Percentiles rank a stretch among this genome's conserved stretches.
These are phyloP conservation scores for Anoura caudifer DNA, from an alignment of 2,113 vertebrate genomes.

Conservation along the genomic window DNA sequence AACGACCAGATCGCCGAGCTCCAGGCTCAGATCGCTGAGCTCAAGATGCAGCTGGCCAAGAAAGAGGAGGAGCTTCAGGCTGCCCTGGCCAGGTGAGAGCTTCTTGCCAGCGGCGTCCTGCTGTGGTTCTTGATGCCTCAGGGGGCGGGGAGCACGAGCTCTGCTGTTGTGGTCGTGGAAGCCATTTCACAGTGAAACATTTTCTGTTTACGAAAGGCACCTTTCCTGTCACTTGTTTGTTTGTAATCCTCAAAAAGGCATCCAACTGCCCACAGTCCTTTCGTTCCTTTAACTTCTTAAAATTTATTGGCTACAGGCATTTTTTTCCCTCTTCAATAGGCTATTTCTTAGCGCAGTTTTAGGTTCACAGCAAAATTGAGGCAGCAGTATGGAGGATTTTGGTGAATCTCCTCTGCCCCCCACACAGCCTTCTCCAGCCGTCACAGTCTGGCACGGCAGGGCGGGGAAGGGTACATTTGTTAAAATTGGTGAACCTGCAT, in stretches of 20 bases:
- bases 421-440: rapidly evolving
- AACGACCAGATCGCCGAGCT: conserved; percentile 96
- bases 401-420: not conserved
- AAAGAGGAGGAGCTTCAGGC: conserved; percentile 98
- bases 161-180: not conserved
- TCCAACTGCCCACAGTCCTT: not conserved
- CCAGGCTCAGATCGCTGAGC: conserved; percentile 97
- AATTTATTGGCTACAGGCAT: not conserved
- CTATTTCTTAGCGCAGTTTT: not conserved
- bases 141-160: rapidly evolving
- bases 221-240: not conserved
- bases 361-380: not conserved
- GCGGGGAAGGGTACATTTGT: not conserved
- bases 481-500: rapidly evolving
- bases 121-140: not conserved
- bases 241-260: not conserved
- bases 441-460: not conserved
- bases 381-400: not conserved
- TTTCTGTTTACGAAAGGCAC: not conserved
- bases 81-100: conserved; percentile 90
- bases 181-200: rapidly evolving
- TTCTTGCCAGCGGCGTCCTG: not conserved
- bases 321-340: too few relatives aligned
- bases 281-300: not conserved
- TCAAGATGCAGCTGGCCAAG: conserved; percentile 95